Evolutionary conservation across 2,113 vertebrate species (phyloP).

Genomic region (Epinephelus cyanopodus): DNA sequence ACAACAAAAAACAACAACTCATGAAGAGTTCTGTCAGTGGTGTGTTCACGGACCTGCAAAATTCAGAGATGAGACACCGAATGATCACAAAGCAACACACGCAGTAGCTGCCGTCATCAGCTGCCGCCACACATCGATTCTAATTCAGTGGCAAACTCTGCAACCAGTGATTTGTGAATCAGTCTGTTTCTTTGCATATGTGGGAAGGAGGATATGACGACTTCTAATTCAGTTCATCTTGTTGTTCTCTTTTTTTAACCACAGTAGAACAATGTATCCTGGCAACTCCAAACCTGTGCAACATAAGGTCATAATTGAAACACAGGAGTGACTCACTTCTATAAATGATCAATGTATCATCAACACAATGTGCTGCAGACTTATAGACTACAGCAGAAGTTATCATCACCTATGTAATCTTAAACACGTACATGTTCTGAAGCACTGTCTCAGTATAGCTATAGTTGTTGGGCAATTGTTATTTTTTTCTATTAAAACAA

Average conservation of each 20-base stretch:
- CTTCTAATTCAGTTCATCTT: slow-evolving; percentile 11
- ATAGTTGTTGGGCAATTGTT: neutral
- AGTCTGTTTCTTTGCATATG: neutral
- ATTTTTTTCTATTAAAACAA: neutral
- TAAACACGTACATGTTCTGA: neutral
- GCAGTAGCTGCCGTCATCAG: no score
- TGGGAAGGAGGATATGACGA: neutral
- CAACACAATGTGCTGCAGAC: slow-evolving; percentile 1
- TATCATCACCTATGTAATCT: neutral
- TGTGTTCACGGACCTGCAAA: no score
- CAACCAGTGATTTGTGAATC: no score
- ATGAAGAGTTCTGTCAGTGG: no score
- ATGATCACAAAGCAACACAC: no score
- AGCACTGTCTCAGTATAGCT: neutral
- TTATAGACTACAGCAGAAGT: neutral
- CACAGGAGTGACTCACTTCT: slow-evolving; percentile 59
- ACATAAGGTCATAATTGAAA: slow-evolving; percentile 64
- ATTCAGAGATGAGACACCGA: no score
- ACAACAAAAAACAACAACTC: no score
- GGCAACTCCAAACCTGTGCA: slow-evolving; percentile 65
- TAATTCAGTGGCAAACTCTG: no score
- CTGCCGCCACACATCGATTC: no score
- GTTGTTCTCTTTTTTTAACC: slow-evolving; percentile 42
- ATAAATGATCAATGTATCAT: slow-evolving; percentile 41
- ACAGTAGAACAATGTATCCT: slow-evolving; percentile 56